Evolutionary conservation across 2,113 vertebrate species (phyloP), one percentile per base, ranked within the genome.

Genomic region (Galbula dea): DNA sequence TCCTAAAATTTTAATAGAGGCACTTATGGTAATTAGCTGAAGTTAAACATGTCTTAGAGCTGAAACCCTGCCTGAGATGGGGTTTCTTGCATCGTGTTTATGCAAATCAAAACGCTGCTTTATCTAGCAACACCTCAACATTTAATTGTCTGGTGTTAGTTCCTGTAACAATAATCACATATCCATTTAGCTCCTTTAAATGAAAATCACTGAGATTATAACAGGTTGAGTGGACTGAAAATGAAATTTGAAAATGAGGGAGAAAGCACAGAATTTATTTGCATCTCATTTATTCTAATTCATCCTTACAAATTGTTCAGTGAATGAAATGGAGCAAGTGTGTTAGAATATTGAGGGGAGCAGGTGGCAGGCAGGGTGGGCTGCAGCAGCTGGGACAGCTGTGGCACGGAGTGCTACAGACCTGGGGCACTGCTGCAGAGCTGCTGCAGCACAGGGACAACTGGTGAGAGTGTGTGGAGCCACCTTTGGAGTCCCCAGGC

Each of bases 171-270:
- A 97, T 97, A 97, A 98, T 98, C 98, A 98, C 97, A 97, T 97
- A 98, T 97, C 97, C 97, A 97, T 98, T 98, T 98, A 98, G 97
- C 97, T 98, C 97, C 96, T 97, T 98, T 97, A 98, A 98, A 98
- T 98, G 98, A 98, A 98, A 98, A 98, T 98, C 98, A 96, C 97
- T 97, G 96, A 98, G 97, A 98, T 98, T 98, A 97, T 98, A 97
- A 96, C 97, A 98, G 97, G 98, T 98, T 98, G 98, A 98, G 97
- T 98, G 97, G 98, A 97, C 98, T 97, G 97, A 98, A 98, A 98
- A 98, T 98, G 97, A 97, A 98, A 98, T 98, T 97, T 97, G 95
- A 97, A 98, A 98, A 98, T 86, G 49, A 97, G 94, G 93, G 96
- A 97, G 97, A 98, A 98, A 97, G 97, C 95, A 73, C 49, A 88